Evolutionary conservation across 2,797 vertebrate species (phyloP).

Genomic region (Morelia viridis): DNA sequence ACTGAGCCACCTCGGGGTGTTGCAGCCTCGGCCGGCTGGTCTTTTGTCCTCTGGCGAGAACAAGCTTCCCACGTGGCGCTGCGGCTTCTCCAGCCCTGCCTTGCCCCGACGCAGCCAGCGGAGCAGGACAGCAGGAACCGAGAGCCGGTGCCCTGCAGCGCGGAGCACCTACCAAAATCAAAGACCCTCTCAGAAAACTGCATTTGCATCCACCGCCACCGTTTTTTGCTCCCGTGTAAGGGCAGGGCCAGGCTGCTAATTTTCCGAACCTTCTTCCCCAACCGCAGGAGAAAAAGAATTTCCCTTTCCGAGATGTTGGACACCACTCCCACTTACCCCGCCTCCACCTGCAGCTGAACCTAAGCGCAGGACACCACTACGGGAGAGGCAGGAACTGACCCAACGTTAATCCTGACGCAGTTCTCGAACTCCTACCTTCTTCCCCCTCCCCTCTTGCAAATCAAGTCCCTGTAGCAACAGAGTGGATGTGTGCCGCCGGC

Average conservation of each 20-base stretch:
- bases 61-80: conserved; percentile 34
- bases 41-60: not conserved
- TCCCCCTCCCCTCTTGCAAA: not conserved
- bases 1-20: not conserved
- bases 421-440: not conserved
- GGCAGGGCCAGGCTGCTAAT: conserved; percentile 51
- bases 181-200: not conserved
- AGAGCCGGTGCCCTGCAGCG: not conserved
- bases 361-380: not conserved
- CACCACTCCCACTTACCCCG: not conserved
- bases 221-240: not conserved
- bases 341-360: not conserved
- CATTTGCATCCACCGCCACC: not conserved
- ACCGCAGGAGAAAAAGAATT: not conserved
- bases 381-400: not conserved
- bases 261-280: not conserved
- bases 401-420: not conserved
- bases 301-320: not conserved
- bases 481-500: not conserved
- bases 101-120: conserved; percentile 18
- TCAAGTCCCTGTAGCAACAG: not conserved
- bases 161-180: not conserved
- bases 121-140: not conserved
- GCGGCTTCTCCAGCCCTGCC: conserved; percentile 54
- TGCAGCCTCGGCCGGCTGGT: not conserved